A percentile compares a stretch with the other conserved stretches of the same genome.
Evolutionary conservation across 2,888 invertebrate species (phyloP).

Genomic region (Alloscopus bannaensis): DNA sequence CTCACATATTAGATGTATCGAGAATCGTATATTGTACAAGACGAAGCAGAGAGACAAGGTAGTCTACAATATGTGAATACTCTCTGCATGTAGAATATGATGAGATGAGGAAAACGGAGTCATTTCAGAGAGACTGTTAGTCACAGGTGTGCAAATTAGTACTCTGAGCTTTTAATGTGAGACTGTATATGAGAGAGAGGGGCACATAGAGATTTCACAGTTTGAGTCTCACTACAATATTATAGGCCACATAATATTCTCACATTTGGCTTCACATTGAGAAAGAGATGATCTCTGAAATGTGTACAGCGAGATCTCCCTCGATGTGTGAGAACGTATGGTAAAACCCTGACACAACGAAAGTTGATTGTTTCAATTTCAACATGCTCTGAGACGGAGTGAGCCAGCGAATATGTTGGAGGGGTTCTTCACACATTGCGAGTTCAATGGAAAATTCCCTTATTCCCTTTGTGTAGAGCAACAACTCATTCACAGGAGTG

Average conservation of each 20-base stretch:
- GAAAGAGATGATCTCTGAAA: background rate
- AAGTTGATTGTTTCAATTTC: conserved; percentile 25
- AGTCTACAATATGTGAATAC: background rate
- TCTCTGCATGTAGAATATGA: no score
- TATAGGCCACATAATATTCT: conserved; percentile 12
- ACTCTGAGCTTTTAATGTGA: conserved; percentile 11
- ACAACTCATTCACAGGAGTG: no score
- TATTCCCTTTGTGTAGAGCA: no score
- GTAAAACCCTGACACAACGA: conserved; percentile 23
- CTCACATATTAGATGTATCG: no score
- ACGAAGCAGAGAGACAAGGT: background rate
- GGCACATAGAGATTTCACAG: conserved; percentile 15
- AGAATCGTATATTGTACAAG: no score
- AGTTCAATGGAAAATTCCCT: background rate
- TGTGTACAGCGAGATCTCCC: no score
- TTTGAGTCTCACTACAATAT: background rate
- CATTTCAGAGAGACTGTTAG: conserved; percentile 23
- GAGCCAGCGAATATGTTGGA: background rate
- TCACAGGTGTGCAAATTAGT: conserved; percentile 31
- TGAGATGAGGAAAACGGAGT: no score
- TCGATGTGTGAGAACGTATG: no score
- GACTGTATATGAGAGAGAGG: background rate
- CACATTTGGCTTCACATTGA: background rate
- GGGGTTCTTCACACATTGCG: background rate
- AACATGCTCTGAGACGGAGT: conserved; percentile 12